Evolutionary conservation across 2,888 invertebrate genomes (phyloP).

Genomic region (Polydrusus tereticollis): DNA sequence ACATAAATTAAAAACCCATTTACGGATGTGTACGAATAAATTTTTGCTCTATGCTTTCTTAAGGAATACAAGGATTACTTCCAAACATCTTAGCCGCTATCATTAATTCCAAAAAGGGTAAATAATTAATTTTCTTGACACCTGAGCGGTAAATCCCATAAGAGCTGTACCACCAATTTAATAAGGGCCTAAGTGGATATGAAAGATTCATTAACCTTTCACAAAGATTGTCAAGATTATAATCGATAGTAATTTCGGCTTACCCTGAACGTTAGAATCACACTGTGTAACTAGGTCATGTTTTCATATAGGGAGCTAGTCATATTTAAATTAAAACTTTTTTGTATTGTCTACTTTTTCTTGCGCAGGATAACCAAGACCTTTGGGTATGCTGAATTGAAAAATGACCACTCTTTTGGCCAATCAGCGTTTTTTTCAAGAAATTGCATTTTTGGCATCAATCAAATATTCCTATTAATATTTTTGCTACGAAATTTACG

Average conservation of each 20-base stretch:
- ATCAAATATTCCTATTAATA: too few relatives aligned
- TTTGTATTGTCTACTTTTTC: too few relatives aligned
- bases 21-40: too few relatives aligned
- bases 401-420: too few relatives aligned
- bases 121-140: slow-evolving; percentile 18
- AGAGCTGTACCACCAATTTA: slow-evolving; percentile 2
- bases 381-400: too few relatives aligned
- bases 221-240: slow-evolving; percentile 12
- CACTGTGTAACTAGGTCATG: not conserved
- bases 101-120: not conserved
- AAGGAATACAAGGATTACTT: not conserved
- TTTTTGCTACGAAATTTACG: too few relatives aligned
- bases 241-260: slow-evolving; percentile 10
- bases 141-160: slow-evolving; percentile 5
- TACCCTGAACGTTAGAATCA: not conserved
- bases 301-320: too few relatives aligned
- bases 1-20: too few relatives aligned
- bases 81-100: not conserved
- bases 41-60: not conserved
- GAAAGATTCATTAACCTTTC: slow-evolving; percentile 15
- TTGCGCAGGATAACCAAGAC: too few relatives aligned
- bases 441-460: too few relatives aligned
- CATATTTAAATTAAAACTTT: too few relatives aligned
- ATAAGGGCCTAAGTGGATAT: slow-evolving; percentile 15
- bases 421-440: too few relatives aligned